Percentiles rank a stretch among this genome's conserved stretches.
These are phyloP conservation scores for Malachius bipustulatus DNA, from an alignment of 2,888 invertebrate species.

Conservation along the genomic window DNA sequence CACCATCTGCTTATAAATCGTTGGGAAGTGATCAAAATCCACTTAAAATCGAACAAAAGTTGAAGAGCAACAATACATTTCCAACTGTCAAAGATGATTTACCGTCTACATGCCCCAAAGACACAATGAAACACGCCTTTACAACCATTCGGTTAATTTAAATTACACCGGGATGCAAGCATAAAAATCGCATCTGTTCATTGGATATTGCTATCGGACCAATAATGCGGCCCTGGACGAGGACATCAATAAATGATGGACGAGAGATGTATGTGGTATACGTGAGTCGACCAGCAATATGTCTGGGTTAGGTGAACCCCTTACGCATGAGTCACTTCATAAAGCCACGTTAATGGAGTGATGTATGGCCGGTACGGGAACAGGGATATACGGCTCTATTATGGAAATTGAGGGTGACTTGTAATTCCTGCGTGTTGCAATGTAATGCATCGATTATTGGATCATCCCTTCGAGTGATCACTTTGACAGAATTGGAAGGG, in stretches of 20 bases:
- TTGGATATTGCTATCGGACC: conserved; percentile 29
- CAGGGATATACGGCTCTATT: conserved; percentile 25
- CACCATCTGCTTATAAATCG: no score
- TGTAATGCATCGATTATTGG: no score
- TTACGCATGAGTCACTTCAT: conserved; percentile 30
- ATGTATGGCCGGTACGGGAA: conserved; percentile 26
- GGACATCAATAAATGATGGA: conserved; percentile 32
- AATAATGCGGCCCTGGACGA: conserved; percentile 26
- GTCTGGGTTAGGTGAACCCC: conserved; percentile 24
- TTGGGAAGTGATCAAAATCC: conserved; percentile 11
- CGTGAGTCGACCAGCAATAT: conserved; percentile 24
- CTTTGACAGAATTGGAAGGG: no score
- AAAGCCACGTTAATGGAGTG: conserved; percentile 28
- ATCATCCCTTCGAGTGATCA: no score
- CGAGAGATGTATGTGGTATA: no score
- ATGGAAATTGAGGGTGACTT: conserved; percentile 21
- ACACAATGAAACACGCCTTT: conserved; percentile 13
- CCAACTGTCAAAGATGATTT: conserved; percentile 11
- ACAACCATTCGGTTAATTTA: conserved; percentile 20
- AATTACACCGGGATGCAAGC: conserved; percentile 22
- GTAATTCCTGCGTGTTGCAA: conserved; percentile 11
- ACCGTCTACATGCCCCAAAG: conserved; percentile 8
- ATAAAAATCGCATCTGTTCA: conserved; percentile 32
- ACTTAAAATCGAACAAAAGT: conserved; percentile 9
- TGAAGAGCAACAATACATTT: conserved; percentile 7